These are phyloP conservation scores for Pseudococcus jackbeardsleyi DNA, from an alignment of 2,888 invertebrate genomes.

Conservation along the genomic window DNA sequence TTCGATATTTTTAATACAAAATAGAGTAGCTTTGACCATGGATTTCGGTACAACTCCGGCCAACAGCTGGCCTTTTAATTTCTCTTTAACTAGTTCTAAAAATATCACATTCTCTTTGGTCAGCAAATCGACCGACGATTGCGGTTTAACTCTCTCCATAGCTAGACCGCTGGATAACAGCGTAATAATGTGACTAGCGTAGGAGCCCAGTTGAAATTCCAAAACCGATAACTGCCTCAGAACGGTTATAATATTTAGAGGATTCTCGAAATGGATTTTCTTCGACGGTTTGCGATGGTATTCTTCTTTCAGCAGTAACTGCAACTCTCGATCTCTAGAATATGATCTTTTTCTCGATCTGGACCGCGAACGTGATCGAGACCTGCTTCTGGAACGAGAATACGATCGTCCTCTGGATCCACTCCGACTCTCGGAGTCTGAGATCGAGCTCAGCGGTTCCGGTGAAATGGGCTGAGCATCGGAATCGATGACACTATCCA, in stretches of 20 bases:
- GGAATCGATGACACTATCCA: slow-evolving; percentile 17
- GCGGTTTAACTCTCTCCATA: slow-evolving; percentile 80
- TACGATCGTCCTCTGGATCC: slow-evolving; percentile 40
- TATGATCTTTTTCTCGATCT: slow-evolving; percentile 39
- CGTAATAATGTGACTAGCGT: slow-evolving; percentile 84
- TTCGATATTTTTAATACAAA: slow-evolving; percentile 83
- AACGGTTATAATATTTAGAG: slow-evolving; percentile 74
- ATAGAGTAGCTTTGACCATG: slow-evolving; percentile 80
- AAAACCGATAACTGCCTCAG: slow-evolving; percentile 83
- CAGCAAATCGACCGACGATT: slow-evolving; percentile 82
- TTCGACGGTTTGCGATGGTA: slow-evolving; percentile 64
- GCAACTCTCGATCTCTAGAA: neutral
- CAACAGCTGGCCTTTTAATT: slow-evolving; percentile 82
- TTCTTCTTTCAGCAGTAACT: slow-evolving; percentile 21
- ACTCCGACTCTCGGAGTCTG: slow-evolving; percentile 47
- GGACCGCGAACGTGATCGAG: slow-evolving; percentile 58
- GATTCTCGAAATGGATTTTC: slow-evolving; percentile 66
- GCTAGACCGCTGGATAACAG: slow-evolving; percentile 83
- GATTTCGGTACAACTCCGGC: slow-evolving; percentile 77
- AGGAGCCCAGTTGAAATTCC: slow-evolving; percentile 86
- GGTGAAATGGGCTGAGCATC: slow-evolving; percentile 58
- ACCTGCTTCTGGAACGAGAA: slow-evolving; percentile 35
- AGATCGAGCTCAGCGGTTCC: slow-evolving; percentile 61
- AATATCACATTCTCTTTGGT: slow-evolving; percentile 81
- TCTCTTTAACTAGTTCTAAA: slow-evolving; percentile 88